phyloP scores from a whole-genome alignment of 2,113 vertebrate genomes.

The Polyodon spathula region DNA sequence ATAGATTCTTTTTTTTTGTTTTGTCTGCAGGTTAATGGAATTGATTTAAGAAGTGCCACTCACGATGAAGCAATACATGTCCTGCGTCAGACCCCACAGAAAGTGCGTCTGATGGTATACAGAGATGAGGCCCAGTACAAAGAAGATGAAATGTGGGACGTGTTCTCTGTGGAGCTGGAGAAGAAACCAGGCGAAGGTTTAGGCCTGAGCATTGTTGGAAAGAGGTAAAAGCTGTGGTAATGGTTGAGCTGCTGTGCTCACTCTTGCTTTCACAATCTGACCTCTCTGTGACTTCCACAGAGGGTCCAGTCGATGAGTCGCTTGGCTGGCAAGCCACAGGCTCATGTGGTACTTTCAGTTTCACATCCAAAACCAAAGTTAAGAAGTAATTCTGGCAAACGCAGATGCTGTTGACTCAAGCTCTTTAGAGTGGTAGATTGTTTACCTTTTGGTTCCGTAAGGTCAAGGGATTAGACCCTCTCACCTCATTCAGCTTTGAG shows the following conservation, averaged over 20 bases:
- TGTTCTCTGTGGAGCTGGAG: constrained; percentile 74
- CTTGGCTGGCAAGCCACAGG: background rate
- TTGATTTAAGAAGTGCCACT: constrained; percentile 79
- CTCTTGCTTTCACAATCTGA: no score
- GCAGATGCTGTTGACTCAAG: constrained; percentile 1
- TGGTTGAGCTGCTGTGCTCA: no score
- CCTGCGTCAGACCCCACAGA: constrained; percentile 84
- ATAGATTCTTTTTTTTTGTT: background rate
- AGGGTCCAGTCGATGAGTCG: background rate
- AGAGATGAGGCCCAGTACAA: constrained; percentile 90
- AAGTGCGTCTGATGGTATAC: constrained; percentile 76
- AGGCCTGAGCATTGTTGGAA: constrained; percentile 90
- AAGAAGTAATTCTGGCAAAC: background rate
- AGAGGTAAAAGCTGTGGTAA: constrained; percentile 57
- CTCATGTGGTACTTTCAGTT: no score
- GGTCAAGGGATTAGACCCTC: background rate
- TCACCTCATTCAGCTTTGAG: no score
- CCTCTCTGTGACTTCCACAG: no score
- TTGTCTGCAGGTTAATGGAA: constrained; percentile 71
- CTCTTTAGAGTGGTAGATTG: background rate
- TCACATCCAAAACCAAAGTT: background rate
- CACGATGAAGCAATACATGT: constrained; percentile 96
- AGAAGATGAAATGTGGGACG: constrained; percentile 88
- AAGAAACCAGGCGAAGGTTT: constrained; percentile 83
- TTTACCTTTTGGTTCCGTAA: background rate